Percentiles rank a stretch among this genome's conserved stretches.
Conservation (phyloP, 1,140 invertebrate species). For the Bombus confusus region DNA sequence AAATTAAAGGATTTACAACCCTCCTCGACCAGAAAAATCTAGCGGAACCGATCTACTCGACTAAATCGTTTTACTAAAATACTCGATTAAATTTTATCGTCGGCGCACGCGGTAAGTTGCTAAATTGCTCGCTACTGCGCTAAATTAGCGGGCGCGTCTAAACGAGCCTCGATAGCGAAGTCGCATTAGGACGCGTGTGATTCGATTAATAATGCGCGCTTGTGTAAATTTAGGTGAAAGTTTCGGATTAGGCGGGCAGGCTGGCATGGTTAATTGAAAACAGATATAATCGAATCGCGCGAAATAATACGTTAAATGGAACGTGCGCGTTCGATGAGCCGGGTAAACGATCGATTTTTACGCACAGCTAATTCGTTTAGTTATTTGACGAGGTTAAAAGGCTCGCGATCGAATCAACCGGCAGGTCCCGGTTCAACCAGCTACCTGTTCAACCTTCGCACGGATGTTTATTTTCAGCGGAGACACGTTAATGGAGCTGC, state of each 20-base stretch:
- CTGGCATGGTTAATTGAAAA: constrained; percentile 27
- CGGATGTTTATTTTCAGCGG: constrained; percentile 26
- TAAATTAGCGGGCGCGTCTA: no score
- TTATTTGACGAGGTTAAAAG: constrained; percentile 22
- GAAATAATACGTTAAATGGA: constrained; percentile 46
- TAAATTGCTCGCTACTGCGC: no score
- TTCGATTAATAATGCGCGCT: constrained; percentile 41
- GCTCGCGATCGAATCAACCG: constrained; percentile 7
- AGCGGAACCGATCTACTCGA: no score
- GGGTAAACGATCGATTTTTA: constrained; percentile 25
- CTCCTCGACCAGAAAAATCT: no score
- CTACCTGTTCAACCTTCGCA: constrained; percentile 11
- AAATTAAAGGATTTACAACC: no score
- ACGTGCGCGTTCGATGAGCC: neutral
- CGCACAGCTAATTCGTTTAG: neutral
- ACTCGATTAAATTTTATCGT: no score
- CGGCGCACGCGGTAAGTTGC: no score
- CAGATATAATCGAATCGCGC: constrained; percentile 34
- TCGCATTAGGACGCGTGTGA: constrained; percentile 28
- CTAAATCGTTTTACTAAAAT: no score
- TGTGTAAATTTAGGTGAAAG: constrained; percentile 33
- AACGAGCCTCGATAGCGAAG: constrained; percentile 4
- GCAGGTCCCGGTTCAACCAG: no score
- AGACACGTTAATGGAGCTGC: constrained; percentile 29
- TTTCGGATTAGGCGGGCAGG: neutral